Conservation (phyloP, 1,140 invertebrate species). For the Homalodisca vitripennis region DNA sequence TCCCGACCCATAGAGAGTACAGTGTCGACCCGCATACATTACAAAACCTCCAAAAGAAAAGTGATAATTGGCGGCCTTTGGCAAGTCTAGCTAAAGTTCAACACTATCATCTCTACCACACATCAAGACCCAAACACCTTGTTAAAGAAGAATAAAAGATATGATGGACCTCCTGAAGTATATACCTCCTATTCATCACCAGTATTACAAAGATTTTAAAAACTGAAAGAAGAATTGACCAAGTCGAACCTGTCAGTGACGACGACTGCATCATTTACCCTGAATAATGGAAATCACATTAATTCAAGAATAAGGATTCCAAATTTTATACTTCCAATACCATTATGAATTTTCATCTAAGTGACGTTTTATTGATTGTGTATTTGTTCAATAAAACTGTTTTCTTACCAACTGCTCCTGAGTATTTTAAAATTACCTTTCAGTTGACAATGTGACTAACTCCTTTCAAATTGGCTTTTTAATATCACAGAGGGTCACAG, state of each 20-base stretch:
- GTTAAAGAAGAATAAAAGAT: constrained; percentile 36
- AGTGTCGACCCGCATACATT: too few species aligned
- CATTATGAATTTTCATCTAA: constrained; percentile 19
- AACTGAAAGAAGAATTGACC: constrained; percentile 25
- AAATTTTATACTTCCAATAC: too few species aligned
- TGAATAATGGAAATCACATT: too few species aligned
- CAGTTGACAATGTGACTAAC: constrained; percentile 27
- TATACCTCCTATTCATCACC: constrained; percentile 35
- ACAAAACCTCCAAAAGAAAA: constrained; percentile 35
- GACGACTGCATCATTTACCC: too few species aligned
- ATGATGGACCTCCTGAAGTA: constrained; percentile 39
- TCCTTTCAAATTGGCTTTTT: not conserved
- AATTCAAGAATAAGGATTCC: too few species aligned
- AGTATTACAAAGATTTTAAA: constrained; percentile 38
- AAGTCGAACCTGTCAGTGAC: constrained; percentile 1
- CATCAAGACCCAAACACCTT: constrained; percentile 37
- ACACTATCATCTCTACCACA: constrained; percentile 36
- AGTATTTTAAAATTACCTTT: constrained; percentile 10
- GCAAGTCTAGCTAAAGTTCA: constrained; percentile 38
- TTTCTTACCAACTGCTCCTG: constrained; percentile 4
- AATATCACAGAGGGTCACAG: too few species aligned
- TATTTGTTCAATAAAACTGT: constrained; percentile 25
- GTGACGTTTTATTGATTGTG: not conserved
- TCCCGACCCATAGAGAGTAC: too few species aligned
- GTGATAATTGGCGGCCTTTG: constrained; percentile 35